Conservation (phyloP, 2,113 vertebrate genomes). For the Pimephales promelas region DNA sequence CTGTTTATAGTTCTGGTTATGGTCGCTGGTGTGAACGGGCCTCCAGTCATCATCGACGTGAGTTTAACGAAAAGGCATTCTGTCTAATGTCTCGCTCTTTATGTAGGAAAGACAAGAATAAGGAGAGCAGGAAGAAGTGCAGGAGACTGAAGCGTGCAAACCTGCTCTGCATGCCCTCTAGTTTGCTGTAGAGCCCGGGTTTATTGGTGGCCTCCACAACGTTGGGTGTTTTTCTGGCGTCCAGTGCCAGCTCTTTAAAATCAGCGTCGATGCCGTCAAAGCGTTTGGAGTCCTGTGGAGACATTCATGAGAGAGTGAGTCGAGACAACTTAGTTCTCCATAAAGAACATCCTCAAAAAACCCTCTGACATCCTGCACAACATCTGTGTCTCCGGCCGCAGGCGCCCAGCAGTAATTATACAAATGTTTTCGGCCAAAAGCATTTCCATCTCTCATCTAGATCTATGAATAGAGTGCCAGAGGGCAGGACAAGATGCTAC, state of each 20-base stretch:
- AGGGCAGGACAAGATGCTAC: slow-evolving; percentile 42
- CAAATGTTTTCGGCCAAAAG: slow-evolving; percentile 45
- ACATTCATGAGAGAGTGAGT: slow-evolving; percentile 55
- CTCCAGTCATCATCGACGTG: no score
- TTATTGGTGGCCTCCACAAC: slow-evolving; percentile 90
- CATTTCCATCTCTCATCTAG: slow-evolving; percentile 44
- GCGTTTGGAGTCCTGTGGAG: slow-evolving; percentile 84
- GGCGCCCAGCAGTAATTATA: slow-evolving; percentile 57
- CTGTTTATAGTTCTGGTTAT: not conserved
- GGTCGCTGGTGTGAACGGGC: no score
- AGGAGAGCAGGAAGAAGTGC: not conserved
- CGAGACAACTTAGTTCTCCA: slow-evolving; percentile 48
- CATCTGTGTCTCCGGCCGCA: slow-evolving; percentile 66
- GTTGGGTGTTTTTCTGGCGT: slow-evolving; percentile 84
- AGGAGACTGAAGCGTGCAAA: slow-evolving; percentile 57
- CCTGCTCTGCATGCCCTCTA: slow-evolving; percentile 92
- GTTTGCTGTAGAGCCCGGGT: slow-evolving; percentile 81
- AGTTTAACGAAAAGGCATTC: no score
- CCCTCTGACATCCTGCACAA: slow-evolving; percentile 59
- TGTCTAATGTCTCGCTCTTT: no score
- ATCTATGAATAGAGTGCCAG: slow-evolving; percentile 39
- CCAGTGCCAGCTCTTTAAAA: slow-evolving; percentile 86
- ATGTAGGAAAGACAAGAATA: no score
- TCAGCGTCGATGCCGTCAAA: slow-evolving; percentile 89
- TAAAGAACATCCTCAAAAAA: slow-evolving; percentile 45